These are phyloP conservation scores for Bombycilla garrulus DNA, from an alignment of 2,113 vertebrate species.

Conservation along the genomic window DNA sequence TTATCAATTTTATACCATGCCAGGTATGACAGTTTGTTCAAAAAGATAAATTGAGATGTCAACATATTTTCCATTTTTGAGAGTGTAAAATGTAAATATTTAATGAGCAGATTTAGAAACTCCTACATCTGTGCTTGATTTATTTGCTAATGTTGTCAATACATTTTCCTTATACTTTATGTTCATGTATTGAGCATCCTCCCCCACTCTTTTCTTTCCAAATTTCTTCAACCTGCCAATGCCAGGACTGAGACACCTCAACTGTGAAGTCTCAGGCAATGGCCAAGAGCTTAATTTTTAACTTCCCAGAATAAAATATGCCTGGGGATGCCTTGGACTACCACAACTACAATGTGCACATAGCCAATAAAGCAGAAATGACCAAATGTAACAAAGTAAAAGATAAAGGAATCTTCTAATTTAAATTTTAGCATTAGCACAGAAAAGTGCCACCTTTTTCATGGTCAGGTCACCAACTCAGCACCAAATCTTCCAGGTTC, in stretches of 20 bases:
- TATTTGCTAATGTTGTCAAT: not conserved
- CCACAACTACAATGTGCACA: not conserved
- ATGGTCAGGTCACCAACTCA: not conserved
- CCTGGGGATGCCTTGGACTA: not conserved
- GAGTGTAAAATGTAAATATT: not conserved
- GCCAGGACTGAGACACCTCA: not conserved
- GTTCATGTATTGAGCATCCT: not conserved
- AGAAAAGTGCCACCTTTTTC: not conserved
- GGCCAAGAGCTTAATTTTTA: not conserved
- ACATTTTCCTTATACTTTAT: not conserved
- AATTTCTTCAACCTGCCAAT: not conserved
- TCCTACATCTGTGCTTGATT: not conserved
- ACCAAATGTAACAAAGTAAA: not conserved
- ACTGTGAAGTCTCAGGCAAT: not conserved
- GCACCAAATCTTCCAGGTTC: not conserved
- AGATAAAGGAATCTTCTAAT: not conserved
- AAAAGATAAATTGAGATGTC: not conserved
- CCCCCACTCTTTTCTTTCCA: not conserved
- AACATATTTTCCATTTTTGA: conserved; percentile 17
- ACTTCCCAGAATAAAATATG: not conserved
- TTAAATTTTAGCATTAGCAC: not conserved
- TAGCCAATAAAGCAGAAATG: not conserved
- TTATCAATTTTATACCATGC: not conserved
- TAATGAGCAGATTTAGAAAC: not conserved
- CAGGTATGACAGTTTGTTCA: not conserved